These are phyloP conservation scores for Anas acuta DNA, from an alignment of 2,797 vertebrate species.

Conservation along the genomic window DNA sequence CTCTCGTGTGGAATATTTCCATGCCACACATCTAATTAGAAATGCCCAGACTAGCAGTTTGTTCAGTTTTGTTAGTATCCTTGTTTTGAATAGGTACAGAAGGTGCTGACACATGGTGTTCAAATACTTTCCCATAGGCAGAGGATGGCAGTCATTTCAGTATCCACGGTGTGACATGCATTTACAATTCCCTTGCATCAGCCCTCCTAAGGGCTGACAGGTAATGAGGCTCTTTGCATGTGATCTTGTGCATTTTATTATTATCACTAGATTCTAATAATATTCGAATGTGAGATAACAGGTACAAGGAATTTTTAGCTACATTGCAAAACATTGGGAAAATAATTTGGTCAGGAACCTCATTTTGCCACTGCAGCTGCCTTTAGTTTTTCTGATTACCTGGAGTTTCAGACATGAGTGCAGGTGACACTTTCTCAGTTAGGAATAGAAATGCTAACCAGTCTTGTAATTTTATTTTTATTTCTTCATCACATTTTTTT, in stretches of 20 bases:
- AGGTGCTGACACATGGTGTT: conserved; percentile 54
- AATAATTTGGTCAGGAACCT: not conserved
- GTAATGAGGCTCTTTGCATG: not conserved
- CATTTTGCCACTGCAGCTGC: not conserved
- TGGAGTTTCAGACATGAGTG: not conserved
- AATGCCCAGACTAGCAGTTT: conserved; percentile 33
- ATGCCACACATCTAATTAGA: conserved; percentile 16
- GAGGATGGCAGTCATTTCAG: not conserved
- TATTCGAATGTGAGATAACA: not conserved
- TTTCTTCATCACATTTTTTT: not conserved
- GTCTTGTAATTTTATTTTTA: not conserved
- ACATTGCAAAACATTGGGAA: not conserved
- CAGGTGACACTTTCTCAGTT: not conserved
- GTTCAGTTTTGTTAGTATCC: conserved; percentile 28
- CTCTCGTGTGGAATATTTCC: not conserved
- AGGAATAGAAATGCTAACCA: not conserved
- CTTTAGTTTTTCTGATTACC: conserved; percentile 4
- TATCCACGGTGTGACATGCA: not conserved
- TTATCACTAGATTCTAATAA: conserved; percentile 1
- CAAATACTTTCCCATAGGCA: conserved; percentile 22
- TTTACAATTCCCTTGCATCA: conserved; percentile 61
- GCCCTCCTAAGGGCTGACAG: conserved; percentile 3
- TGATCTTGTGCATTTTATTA: not conserved
- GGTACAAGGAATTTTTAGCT: not conserved
- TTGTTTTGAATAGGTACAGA: not conserved